Base-by-base conservation (phyloP, 2,113 vertebrate species). In the Pundamilia nyererei region DNA sequence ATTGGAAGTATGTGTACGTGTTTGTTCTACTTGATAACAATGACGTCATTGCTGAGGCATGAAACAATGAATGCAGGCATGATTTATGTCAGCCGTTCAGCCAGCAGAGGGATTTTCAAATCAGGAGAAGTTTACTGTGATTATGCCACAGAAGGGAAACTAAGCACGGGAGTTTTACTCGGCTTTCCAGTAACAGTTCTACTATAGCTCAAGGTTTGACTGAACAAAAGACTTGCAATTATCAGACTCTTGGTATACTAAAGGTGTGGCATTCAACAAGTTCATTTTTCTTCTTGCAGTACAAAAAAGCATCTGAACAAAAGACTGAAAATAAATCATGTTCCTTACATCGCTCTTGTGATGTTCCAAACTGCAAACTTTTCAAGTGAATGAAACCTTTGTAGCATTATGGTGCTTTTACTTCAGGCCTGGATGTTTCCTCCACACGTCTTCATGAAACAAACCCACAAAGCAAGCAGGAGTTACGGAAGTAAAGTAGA, bases 161-260 rank as follows among this genome's bases (percentile, higher is more conserved):
- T 72, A 79, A 85, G 85, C 83, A 89, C 54, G 79, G 60, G 79
- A 79, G 15, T 33, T 47, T 19, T n/a, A 12, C 15, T 77, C 1
- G 1, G 79, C 40, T 92, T 92, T 87, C 75, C 72, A 84, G 60
- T 68, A 82, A 38, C 53, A 55, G 87, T 94, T 72, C 54, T 42
- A 17, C 81, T 87, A 92, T 7, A 72, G 68, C 21, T 47, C 40
- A 72, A 45, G 68, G 21, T 72, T 45, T 72, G 21, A 15, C 68
- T 1, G 40, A 72, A 72, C n/a, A 72, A 72, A 45, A 47, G 12
- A 72, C 13, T 70, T 17, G 6, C 33, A 72, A 2, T 45, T 72
- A 72, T 72, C 68, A 72, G 21, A 72, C 68, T 72, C 13, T 7
- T 47, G 68, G 38, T 72, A 17, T 47, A 47, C 68, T 72, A 72